Evolutionary conservation across 2,113 vertebrate species (phyloP).

Genomic region (Sceloporus undulatus): DNA sequence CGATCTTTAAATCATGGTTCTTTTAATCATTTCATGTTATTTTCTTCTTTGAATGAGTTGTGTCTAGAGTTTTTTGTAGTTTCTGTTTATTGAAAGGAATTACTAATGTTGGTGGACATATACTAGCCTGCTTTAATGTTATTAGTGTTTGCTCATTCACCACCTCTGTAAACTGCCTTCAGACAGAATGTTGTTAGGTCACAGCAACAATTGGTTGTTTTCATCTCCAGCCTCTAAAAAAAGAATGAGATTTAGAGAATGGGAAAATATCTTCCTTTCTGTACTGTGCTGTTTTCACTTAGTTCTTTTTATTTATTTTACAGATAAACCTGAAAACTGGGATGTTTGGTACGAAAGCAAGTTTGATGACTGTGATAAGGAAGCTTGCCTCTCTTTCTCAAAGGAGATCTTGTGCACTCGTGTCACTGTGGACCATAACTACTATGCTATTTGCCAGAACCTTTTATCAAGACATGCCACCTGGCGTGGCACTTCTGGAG

Average conservation of each 20-base stretch:
- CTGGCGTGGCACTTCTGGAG: slow-evolving; percentile 96
- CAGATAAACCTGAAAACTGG: slow-evolving; percentile 97
- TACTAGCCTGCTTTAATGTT: neutral
- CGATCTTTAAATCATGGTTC: neutral
- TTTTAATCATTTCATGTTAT: neutral
- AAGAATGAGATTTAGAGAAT: neutral
- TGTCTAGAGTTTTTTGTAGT: neutral
- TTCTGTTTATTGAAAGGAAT: neutral
- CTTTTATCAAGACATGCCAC: slow-evolving; percentile 93
- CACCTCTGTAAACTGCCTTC: neutral
- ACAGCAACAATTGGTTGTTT: neutral
- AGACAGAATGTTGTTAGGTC: neutral
- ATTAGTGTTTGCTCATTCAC: neutral
- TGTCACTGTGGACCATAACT: slow-evolving; percentile 98
- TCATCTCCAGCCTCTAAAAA: neutral
- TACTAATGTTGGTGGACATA: neutral
- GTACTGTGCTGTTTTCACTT: slow-evolving; percentile 18
- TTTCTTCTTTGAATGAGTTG: neutral
- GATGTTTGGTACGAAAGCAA: slow-evolving; percentile 99
- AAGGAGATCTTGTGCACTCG: slow-evolving; percentile 95
- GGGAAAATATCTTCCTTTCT: neutral
- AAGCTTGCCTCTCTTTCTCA: slow-evolving; percentile 97
- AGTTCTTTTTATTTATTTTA: slow-evolving; percentile 45
- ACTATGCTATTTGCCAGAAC: slow-evolving; percentile 98
- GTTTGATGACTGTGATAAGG: slow-evolving; percentile 96